phyloP scores from a whole-genome alignment of 2,888 invertebrate genomes.

The Cerastoderma edule region DNA sequence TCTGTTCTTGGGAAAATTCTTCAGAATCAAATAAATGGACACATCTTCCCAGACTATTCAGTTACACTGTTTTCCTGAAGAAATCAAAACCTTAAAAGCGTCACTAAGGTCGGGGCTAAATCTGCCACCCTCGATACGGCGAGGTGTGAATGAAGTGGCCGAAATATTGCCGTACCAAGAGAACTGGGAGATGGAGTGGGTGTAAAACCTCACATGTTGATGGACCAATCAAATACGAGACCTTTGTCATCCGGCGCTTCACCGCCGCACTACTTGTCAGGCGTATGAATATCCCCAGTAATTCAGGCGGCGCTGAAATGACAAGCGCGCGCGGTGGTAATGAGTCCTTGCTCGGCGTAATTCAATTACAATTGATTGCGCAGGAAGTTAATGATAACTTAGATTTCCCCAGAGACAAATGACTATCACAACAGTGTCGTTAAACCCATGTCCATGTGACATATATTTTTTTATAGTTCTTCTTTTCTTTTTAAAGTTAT shows the following conservation, averaged over 20 bases:
- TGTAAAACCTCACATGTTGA: constrained; percentile 35
- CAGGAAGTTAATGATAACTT: constrained; percentile 52
- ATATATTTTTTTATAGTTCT: constrained; percentile 27
- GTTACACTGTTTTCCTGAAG: constrained; percentile 34
- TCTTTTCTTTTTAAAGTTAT: too few species aligned
- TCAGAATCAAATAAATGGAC: constrained; percentile 31
- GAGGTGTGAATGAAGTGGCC: constrained; percentile 37
- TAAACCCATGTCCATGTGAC: constrained; percentile 29
- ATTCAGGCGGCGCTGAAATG: constrained; percentile 52
- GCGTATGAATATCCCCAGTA: constrained; percentile 42
- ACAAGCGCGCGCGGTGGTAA: constrained; percentile 53
- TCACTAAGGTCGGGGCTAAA: constrained; percentile 25
- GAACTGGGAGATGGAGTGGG: constrained; percentile 32
- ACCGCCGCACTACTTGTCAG: constrained; percentile 38
- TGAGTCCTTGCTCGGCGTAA: constrained; percentile 57
- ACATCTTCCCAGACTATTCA: constrained; percentile 22
- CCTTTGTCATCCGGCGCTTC: constrained; percentile 43
- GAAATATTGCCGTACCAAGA: constrained; percentile 20
- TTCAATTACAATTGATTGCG: constrained; percentile 61
- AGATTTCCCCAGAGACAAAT: constrained; percentile 54
- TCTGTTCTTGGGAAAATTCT: constrained; percentile 19
- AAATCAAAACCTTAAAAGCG: constrained; percentile 28
- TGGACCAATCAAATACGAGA: constrained; percentile 25
- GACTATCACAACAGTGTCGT: constrained; percentile 37
- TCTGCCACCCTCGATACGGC: constrained; percentile 19